These are phyloP conservation scores for Caenorhabditis wallacei DNA, from an alignment of 2,888 invertebrate genomes.

Conservation along the genomic window DNA sequence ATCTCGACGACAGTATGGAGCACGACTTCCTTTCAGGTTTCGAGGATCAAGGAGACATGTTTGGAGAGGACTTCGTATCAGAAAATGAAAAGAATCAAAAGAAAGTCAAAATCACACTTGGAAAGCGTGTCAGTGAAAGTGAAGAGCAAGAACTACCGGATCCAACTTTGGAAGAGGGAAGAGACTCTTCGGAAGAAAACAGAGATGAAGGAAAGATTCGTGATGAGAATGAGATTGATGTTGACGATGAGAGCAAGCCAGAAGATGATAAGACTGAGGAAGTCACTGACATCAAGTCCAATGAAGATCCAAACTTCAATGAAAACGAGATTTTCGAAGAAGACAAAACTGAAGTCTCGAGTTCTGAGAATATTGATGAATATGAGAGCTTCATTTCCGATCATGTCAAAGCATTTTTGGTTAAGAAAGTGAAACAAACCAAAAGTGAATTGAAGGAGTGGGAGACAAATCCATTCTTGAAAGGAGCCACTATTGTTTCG, in stretches of 20 bases:
- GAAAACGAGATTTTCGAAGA: not conserved
- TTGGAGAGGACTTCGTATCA: too few species aligned
- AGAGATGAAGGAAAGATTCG: not conserved
- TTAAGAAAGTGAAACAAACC: not conserved
- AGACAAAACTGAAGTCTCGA: not conserved
- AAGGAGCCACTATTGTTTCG: conserved; percentile 6
- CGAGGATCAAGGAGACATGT: too few species aligned
- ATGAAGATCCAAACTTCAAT: not conserved
- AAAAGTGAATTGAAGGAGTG: not conserved
- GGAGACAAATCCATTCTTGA: not conserved
- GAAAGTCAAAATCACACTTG: too few species aligned
- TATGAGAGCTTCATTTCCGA: conserved; percentile 3
- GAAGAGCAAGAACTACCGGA: conserved; percentile 6
- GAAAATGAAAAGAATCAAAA: too few species aligned
- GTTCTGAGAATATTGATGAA: not conserved
- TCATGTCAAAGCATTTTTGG: conserved; percentile 9
- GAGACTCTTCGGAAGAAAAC: not conserved
- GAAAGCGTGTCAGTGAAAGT: too few species aligned
- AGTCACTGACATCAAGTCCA: not conserved
- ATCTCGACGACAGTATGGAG: conserved; percentile 15
- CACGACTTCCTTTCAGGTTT: too few species aligned
- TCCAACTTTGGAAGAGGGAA: conserved; percentile 12
- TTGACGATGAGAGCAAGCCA: not conserved
- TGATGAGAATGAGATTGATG: not conserved
- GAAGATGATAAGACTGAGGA: not conserved